These are phyloP conservation scores for Xestobium rufovillosum DNA, from an alignment of 2,888 invertebrate genomes.

Conservation along the genomic window DNA sequence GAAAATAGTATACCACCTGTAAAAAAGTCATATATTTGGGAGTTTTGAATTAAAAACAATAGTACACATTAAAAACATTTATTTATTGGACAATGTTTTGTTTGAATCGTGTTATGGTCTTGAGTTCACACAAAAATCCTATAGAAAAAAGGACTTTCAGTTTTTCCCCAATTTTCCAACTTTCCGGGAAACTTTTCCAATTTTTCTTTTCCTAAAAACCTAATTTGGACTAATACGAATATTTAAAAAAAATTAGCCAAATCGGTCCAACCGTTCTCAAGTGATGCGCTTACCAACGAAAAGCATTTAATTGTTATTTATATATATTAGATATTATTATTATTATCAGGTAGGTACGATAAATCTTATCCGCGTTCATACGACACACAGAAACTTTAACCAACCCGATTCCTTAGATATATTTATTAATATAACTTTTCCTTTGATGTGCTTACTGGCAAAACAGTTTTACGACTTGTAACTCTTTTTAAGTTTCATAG, in stretches of 20 bases:
- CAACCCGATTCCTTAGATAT: too few relatives aligned
- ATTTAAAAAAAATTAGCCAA: too few relatives aligned
- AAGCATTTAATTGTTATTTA: not conserved
- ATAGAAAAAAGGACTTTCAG: not conserved
- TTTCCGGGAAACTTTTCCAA: not conserved
- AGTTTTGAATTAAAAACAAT: not conserved
- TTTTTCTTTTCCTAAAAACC: slow-evolving; percentile 1
- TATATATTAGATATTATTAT: too few relatives aligned
- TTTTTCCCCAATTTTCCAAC: slow-evolving; percentile 1
- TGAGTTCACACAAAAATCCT: slow-evolving; percentile 1
- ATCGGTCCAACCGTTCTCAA: not conserved
- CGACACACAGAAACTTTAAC: too few relatives aligned
- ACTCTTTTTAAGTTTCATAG: too few relatives aligned
- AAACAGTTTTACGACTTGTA: too few relatives aligned
- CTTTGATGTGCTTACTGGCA: too few relatives aligned
- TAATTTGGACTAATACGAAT: too few relatives aligned
- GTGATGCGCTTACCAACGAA: slow-evolving; percentile 1
- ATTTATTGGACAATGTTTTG: not conserved
- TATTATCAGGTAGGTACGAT: too few relatives aligned
- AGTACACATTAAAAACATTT: not conserved
- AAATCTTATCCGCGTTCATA: too few relatives aligned
- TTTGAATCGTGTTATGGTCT: not conserved
- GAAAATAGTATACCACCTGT: too few relatives aligned
- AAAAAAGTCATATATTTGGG: not conserved
- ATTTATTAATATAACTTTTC: too few relatives aligned